Evolutionary conservation across 2,797 vertebrate species (phyloP), one percentile per base, ranked within the genome.

Genomic region (Acanthurus lineatus): DNA sequence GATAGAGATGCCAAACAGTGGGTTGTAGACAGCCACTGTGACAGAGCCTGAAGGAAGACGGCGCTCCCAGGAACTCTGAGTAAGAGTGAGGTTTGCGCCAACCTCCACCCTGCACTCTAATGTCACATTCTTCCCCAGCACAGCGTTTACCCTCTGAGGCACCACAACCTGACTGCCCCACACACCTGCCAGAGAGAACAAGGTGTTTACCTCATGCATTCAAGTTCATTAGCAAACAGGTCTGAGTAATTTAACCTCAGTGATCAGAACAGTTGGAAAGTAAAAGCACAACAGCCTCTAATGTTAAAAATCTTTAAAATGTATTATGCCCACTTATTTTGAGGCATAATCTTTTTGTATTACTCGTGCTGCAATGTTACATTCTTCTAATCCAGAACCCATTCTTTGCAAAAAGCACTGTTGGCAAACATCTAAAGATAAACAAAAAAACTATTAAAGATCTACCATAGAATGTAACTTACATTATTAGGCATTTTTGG

Each of bases 11-110:
- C 98, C 98, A 51, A 96, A 97, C 32, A 93, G 83, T 5, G 98
- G 98, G 88, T 99, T 96, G 94, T 97, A 98, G 77, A 99, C 97
- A 5, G 97, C 98, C 92, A 99, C 92, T 10, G 97, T 98, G 85
- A 96, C 94, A 38, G 96, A 92, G 90, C 90, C 96, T 69, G 96
- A 95, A 60, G 96, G 96, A 64, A 96, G 83, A 47, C 95, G 95
- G 71, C 97, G 97, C 94, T 99, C 97, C 98, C 98, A 99, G 17
- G 97, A 97, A 92, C 97, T 97, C 86, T 99, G 98, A 52, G 97
- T 97, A 78, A 99, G 96, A 38, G 93, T 96, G 6, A 96, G 93
- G 87, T 97, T 97, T 76, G 96, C 88, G n/a, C 96, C 98, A 85
- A 98, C 95, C 90, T 97, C 96, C 87, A 99, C 97, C 76, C 95